Base-by-base conservation (phyloP, 1,140 invertebrate genomes). In the Lasioglossum baleicum region DNA sequence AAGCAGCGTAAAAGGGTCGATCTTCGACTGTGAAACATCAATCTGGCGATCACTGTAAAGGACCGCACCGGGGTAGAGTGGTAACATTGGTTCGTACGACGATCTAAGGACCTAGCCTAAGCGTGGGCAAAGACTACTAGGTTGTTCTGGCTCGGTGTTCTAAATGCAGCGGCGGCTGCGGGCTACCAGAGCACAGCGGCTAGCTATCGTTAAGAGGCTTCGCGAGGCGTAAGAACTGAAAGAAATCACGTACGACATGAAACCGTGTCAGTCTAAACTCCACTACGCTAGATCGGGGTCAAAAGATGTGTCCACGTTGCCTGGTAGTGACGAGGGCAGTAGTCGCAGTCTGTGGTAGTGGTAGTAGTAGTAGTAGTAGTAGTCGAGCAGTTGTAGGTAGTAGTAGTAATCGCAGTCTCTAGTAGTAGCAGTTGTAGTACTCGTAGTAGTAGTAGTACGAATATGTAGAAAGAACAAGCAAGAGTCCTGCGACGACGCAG, bases 131-230 rank as follows among this genome's bases (percentile, higher is more conserved):
- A 58, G 20, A 51, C 70, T 80, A 80, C 77, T 64, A 10, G 69
- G 64, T 22, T 51, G 63, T 67, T 65, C 77, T 58, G 77, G 11
- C 22, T 48, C 42, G 51, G 31, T 61, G 71, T 74, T 53, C 51
- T 53, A 53, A 69, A 76, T 69, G 48, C 61, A 76, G 70, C 71
- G 15, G 70, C 71, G 15, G 40, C 51, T 48, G 69, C 51, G 40
- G 40, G n/a, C 77, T 80, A 79, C 26, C 35, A 40, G 35, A 35
- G 44, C 44, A 48, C 10, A 10, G 2, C 17, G 20, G 65, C 64
- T 42, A 61, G 64, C 77, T 80, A 80, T 61, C 77, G 56, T 63
- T 74, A 74, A 67, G 51, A 75, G 71, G 71, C 77, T 75, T 67
- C 69, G 68, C 60, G 44, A 63, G 44, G 56, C 40, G 35, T 64